A percentile compares a stretch with the other conserved stretches of the same genome.
phyloP scores from a whole-genome alignment of 2,888 invertebrate genomes.

The Drosophila mimetica region DNA sequence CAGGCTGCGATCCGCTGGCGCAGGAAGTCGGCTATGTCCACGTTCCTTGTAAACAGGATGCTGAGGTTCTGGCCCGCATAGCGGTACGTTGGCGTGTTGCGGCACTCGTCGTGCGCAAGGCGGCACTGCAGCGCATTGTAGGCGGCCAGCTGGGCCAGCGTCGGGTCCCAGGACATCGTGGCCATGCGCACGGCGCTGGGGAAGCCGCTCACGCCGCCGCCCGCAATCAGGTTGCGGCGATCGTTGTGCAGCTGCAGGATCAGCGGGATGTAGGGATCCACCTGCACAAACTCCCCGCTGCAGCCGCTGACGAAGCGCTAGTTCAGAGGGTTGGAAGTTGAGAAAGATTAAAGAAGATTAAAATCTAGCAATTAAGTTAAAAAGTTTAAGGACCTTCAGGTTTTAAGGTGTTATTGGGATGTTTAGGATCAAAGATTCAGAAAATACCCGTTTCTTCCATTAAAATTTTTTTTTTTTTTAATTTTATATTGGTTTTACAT shows the following conservation, averaged over 20 bases:
- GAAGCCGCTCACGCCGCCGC: conserved; percentile 62
- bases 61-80: conserved; percentile 70
- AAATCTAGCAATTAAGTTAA: no score
- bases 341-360: no score
- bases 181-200: conserved; percentile 68
- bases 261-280: conserved; percentile 41
- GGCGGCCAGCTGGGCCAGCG: conserved; percentile 61
- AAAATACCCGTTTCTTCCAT: no score
- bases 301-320: conserved; percentile 63
- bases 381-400: no score
- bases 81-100: conserved; percentile 66
- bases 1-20: conserved; percentile 59
- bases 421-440: no score
- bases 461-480: no score
- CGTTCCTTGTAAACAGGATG: conserved; percentile 49
- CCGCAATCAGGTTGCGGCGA: conserved; percentile 65
- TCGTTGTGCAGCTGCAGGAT: conserved; percentile 68
- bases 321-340: not conserved
- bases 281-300: conserved; percentile 53
- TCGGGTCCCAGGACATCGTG: conserved; percentile 68
- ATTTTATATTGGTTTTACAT: no score
- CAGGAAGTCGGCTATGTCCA: conserved; percentile 38
- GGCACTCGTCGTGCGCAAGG: conserved; percentile 71
- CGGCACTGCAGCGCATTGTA: conserved; percentile 68
- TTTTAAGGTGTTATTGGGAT: no score